Percentiles rank a stretch among this genome's conserved stretches.
Conservation (phyloP, 2,888 invertebrate species). For the Lasioglossum calceatum region DNA sequence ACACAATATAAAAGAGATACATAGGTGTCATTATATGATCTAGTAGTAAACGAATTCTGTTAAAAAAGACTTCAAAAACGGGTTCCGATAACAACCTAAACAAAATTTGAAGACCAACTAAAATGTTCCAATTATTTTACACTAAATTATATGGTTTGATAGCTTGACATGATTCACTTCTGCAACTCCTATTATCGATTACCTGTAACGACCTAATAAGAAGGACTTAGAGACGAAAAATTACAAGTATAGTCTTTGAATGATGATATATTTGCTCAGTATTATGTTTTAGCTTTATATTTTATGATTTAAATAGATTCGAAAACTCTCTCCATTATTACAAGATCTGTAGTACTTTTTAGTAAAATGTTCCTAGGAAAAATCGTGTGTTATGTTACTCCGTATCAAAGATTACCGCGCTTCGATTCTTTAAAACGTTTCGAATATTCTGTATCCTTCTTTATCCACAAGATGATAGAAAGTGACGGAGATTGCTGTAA, state of each 20-base stretch:
- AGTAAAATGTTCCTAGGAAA: not conserved
- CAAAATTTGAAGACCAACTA: not conserved
- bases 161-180: not conserved
- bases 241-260: not conserved
- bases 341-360: not conserved
- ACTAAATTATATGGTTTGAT: not conserved
- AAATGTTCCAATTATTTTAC: not conserved
- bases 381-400: not conserved
- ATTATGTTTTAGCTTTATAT: not conserved
- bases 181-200: not conserved
- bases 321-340: not conserved
- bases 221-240: not conserved
- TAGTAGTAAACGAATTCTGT: not conserved
- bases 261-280: not conserved
- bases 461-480: not conserved
- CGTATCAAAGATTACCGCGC: not conserved
- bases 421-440: not conserved
- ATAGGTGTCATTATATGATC: too few relatives aligned
- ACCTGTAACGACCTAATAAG: not conserved
- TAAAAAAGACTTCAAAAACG: not conserved
- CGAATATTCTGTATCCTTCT: not conserved
- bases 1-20: not conserved
- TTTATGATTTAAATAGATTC: not conserved
- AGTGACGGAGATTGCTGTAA: not conserved
- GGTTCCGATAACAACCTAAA: not conserved